Evolutionary conservation across 2,113 vertebrate species (phyloP), one percentile per base, ranked within the genome.

Genomic region (Ranitomeya variabilis): DNA sequence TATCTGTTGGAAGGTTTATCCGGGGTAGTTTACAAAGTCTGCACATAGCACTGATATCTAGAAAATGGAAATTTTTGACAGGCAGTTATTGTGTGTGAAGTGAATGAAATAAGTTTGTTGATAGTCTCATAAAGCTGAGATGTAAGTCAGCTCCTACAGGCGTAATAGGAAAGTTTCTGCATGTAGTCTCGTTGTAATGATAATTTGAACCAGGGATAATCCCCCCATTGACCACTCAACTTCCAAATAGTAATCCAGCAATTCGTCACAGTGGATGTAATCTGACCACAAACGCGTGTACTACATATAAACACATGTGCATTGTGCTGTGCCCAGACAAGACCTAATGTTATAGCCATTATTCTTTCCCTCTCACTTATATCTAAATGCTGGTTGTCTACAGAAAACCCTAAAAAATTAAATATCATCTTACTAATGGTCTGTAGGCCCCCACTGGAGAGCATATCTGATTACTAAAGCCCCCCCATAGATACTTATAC

Each of bases 231-330:
- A 5, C 31, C 81, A n/a, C 23, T 19, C 45, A 76, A 52, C 37
- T 76, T 31, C 26, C 57, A 83, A 83, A 83, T 83, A 83, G 71
- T 69, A 83, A 69, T 83, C 31, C 45, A 69, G 82, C 82, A 83
- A 83, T 83, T 69, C 45, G 64, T 69, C 82, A 83, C 82, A 71
- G 81, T 83, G 81, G 62, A 83, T 83, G 10, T 83, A 23, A 83
- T 83, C 82, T 52, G 82, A 83, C 82, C 82, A 83, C 82, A 83
- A 55, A 83, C 45, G 66, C 64, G 45, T 83, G 82, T 69, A 13
- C 81, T 83, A 1, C 45, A 67, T 69, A 54, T 15, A 23, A 83
- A 83, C 82, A 83, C 51, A 83, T 83, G 64, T 54, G 37, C 45
- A 23, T 51, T 83, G 19, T 83, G 31, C 45, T 45, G 37, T 66